Evolutionary conservation across 2,113 vertebrate genomes (phyloP).

Genomic region (Mirza zaza): DNA sequence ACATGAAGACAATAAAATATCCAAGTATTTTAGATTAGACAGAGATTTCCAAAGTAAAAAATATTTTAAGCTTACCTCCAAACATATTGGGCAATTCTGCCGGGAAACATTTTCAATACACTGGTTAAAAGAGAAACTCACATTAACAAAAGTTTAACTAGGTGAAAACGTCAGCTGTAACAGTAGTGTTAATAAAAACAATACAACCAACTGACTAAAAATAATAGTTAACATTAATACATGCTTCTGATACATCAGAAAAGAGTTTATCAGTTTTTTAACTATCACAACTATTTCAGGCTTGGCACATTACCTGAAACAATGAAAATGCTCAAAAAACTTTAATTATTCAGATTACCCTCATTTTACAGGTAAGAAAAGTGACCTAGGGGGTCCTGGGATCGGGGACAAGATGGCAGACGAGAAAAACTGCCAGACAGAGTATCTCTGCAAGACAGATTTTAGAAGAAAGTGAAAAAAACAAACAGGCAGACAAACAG

Average conservation of each 20-base stretch:
- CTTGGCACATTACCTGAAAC: neutral
- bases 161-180: neutral
- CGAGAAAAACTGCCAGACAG: too few relatives aligned
- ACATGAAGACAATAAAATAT: neutral
- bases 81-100: conserved; percentile 96
- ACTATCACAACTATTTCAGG: neutral
- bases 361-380: conserved; percentile 17
- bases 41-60: neutral
- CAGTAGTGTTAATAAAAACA: conserved; percentile 7
- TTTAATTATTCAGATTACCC: conserved; percentile 20
- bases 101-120: conserved; percentile 97
- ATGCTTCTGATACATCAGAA: neutral
- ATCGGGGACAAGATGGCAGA: too few relatives aligned
- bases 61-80: conserved; percentile 88
- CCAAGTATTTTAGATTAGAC: neutral
- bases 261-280: neutral
- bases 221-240: neutral
- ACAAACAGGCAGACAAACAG: too few relatives aligned
- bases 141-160: conserved; percentile 49
- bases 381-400: neutral
- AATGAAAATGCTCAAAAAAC: conserved; percentile 17
- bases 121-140: conserved; percentile 80
- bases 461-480: too few relatives aligned
- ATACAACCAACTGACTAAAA: conserved; percentile 15
- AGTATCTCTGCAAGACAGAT: too few relatives aligned